Evolutionary conservation across 2,797 vertebrate species (phyloP).

Genomic region (Cirrhinus mrigala): DNA sequence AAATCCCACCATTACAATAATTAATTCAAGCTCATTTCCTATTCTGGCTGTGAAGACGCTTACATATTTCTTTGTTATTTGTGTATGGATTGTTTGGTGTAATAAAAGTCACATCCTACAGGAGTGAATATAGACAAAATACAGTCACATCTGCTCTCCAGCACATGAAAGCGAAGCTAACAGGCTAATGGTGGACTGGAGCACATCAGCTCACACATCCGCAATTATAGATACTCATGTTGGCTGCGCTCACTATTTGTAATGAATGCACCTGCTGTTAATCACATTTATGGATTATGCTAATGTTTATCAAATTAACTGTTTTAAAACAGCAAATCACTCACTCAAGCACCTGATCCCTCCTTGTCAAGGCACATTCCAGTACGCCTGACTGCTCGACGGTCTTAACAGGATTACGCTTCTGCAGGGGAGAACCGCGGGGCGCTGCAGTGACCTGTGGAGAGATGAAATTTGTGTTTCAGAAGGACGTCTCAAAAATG

Average conservation of each 20-base stretch:
- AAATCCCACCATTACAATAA: background rate
- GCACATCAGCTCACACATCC: background rate
- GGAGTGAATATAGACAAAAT: background rate
- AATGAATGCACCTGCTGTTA: conserved; percentile 27
- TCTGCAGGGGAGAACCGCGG: conserved; percentile 47
- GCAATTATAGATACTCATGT: background rate
- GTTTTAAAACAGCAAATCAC: conserved; percentile 43
- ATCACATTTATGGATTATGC: conserved; percentile 53
- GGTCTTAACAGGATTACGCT: conserved; percentile 61
- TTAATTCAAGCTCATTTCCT: background rate
- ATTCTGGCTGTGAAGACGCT: background rate
- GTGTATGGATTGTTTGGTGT: background rate
- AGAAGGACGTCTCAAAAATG: conserved; percentile 30
- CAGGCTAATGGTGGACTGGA: background rate
- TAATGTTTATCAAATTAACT: conserved; percentile 40
- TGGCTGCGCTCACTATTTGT: conserved; percentile 27
- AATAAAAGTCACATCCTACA: conserved; percentile 33
- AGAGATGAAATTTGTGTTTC: conserved; percentile 36
- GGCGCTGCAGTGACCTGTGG: conserved; percentile 52
- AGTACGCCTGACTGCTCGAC: conserved; percentile 53
- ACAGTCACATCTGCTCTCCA: conserved; percentile 2
- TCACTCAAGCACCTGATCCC: conserved; percentile 24
- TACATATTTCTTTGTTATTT: background rate
- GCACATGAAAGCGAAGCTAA: background rate
- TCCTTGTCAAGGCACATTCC: conserved; percentile 53